Percentiles rank a stretch among this genome's conserved stretches.
Conservation (phyloP, 2,888 invertebrate species). For the Thera obeliscata region DNA sequence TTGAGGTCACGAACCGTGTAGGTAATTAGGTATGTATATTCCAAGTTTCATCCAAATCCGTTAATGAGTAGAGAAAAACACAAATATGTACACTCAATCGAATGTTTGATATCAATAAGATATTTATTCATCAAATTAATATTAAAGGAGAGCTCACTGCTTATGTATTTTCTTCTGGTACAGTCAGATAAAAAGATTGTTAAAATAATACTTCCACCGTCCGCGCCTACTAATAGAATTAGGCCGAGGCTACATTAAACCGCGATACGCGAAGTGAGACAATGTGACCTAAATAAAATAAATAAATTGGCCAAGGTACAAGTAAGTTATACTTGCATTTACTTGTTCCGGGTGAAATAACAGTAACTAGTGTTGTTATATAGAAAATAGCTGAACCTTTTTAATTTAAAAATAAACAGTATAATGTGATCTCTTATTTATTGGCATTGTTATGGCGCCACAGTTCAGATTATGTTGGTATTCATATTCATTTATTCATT, state of each 20-base stretch:
- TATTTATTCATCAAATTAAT: no score
- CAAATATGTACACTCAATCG: no score
- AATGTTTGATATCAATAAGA: no score
- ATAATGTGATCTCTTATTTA: neutral
- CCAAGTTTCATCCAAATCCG: no score
- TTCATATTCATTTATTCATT: no score
- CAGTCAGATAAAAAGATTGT: conserved; percentile 17
- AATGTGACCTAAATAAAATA: conserved; percentile 44
- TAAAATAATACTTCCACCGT: conserved; percentile 30
- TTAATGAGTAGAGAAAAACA: no score
- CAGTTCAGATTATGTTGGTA: no score
- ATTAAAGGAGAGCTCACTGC: neutral
- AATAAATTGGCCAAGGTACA: conserved; percentile 11
- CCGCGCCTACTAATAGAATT: conserved; percentile 42
- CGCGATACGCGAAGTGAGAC: conserved; percentile 45
- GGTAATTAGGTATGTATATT: no score
- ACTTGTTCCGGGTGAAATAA: conserved; percentile 1
- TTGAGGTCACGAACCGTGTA: no score
- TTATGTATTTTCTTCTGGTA: conserved; percentile 6
- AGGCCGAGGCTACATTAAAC: conserved; percentile 47
- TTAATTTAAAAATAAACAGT: neutral
- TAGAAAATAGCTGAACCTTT: no score
- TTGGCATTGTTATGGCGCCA: no score
- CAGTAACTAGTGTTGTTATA: neutral
- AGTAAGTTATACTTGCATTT: neutral